Evolutionary conservation across 2,888 invertebrate species (phyloP).

Genomic region (Timandra comae): DNA sequence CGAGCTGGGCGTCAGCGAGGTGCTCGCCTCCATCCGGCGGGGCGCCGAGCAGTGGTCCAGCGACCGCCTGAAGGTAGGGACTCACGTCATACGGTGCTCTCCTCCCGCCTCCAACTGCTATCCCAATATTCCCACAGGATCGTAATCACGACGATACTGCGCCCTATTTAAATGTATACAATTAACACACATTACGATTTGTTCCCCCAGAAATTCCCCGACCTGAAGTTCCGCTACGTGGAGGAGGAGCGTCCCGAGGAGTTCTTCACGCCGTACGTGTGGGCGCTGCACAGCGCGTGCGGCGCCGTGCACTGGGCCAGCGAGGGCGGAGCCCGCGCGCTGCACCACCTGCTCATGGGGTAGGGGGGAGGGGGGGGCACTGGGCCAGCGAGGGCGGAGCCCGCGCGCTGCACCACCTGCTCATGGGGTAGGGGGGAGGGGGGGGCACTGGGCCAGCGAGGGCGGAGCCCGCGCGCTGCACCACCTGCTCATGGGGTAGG

Average conservation of each 20-base stretch:
- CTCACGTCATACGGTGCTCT: too few species aligned
- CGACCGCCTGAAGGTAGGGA: slow-evolving; percentile 89
- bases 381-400: too few species aligned
- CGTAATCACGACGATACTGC: slow-evolving; percentile 15
- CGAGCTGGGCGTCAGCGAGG: slow-evolving; percentile 90
- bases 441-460: too few species aligned
- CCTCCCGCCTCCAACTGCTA: too few species aligned
- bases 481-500: too few species aligned
- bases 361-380: too few species aligned
- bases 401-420: too few species aligned
- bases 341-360: slow-evolving; percentile 37
- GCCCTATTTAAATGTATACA: slow-evolving; percentile 2
- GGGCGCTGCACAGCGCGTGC: slow-evolving; percentile 89
- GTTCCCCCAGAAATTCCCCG: slow-evolving; percentile 94
- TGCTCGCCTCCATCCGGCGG: slow-evolving; percentile 91
- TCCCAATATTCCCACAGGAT: too few species aligned
- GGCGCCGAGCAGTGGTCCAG: slow-evolving; percentile 96
- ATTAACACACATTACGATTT: neutral
- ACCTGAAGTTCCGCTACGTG: slow-evolving; percentile 98
- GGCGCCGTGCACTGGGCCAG: slow-evolving; percentile 71
- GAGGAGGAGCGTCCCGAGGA: slow-evolving; percentile 99
- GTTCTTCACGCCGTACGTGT: slow-evolving; percentile 99
- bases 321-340: slow-evolving; percentile 55
- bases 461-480: too few species aligned
- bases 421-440: too few species aligned